Conservation (phyloP, 2,113 vertebrate genomes). For the Elephas maximus region DNA sequence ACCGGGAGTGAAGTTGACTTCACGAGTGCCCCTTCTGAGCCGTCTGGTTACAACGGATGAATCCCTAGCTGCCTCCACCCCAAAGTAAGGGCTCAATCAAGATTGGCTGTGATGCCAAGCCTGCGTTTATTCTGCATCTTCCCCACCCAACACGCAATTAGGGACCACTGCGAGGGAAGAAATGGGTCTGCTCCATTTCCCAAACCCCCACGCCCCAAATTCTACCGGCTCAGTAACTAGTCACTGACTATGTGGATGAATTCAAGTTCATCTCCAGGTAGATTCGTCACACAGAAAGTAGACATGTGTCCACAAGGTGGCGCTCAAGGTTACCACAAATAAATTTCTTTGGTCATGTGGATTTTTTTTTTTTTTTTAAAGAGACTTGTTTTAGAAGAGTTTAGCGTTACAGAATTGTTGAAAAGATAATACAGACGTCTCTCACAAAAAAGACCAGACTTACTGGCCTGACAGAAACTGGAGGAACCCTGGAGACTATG, state of each 20-base stretch:
- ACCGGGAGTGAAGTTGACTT: too few species aligned
- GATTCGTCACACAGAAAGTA: not conserved
- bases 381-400: not conserved
- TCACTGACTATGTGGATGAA: fast-evolving
- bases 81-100: not conserved
- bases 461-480: too few species aligned
- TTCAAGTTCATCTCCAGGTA: not conserved
- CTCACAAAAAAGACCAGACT: too few species aligned
- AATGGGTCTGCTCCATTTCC: not conserved
- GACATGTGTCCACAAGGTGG: constrained; percentile 53
- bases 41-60: too few species aligned
- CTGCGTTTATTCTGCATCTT: fast-evolving
- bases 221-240: fast-evolving
- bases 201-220: not conserved
- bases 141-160: too few species aligned
- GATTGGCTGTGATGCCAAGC: not conserved
- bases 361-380: too few species aligned
- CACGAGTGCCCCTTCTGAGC: too few species aligned
- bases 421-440: not conserved
- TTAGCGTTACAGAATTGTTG: not conserved
- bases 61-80: not conserved
- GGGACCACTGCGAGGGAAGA: not conserved
- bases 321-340: fast-evolving
- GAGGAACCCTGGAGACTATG: too few species aligned
- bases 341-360: fast-evolving